Base-by-base conservation (phyloP, 1,140 invertebrate genomes). In the Caenorhabditis inopinata region DNA sequence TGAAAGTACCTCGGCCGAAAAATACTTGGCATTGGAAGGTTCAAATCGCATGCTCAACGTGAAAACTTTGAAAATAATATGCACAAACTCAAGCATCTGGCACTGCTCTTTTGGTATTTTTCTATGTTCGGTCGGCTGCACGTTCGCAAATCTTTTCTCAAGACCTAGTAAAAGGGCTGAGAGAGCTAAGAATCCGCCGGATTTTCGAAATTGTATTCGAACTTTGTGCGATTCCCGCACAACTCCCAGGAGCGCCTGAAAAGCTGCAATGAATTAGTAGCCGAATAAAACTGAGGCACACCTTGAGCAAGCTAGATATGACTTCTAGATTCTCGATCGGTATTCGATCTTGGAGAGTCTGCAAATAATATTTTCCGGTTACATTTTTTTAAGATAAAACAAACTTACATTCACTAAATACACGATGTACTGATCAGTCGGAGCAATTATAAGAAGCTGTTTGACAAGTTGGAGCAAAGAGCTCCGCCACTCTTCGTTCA, bases 41-140 rank as follows among this genome's bases (percentile, higher is more conserved):
- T 99, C 97, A 89, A 96, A 98, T 85, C 97, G 91, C 96, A 99
- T 98, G 2, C 96, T 96, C 2, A 96, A 95, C 80, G 94, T 94
- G 53, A 98, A 92, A 0, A 95, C 97, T 88, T 95, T 95, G 89
- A 98, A 97, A 21, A 98, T 94, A 29, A 95, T 92, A 83, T 94
- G 93, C 76, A 98, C 82, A 84, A 91, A 89, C 21, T 83, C 84
- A 29, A 91, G 83, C 16, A 84, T 76, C 18, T 76, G 51, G 12
- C 58, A 58, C 29, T 82, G 58, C 25, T 83, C 47, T 46, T 75
- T 62, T 42, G 62, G 62, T 4, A 85, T 45, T 47, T 45, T 77
- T 76, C 76, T n/a, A 84, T 23, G 89, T 88, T 86, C 90, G 90
- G 35, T 86, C 85, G 6, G 85, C 79, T n/a, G 78, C 18, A 83